Evolutionary conservation across 2,113 vertebrate genomes (phyloP), one percentile per base, ranked within the genome.

Genomic region (Phyllostomus hastatus): DNA sequence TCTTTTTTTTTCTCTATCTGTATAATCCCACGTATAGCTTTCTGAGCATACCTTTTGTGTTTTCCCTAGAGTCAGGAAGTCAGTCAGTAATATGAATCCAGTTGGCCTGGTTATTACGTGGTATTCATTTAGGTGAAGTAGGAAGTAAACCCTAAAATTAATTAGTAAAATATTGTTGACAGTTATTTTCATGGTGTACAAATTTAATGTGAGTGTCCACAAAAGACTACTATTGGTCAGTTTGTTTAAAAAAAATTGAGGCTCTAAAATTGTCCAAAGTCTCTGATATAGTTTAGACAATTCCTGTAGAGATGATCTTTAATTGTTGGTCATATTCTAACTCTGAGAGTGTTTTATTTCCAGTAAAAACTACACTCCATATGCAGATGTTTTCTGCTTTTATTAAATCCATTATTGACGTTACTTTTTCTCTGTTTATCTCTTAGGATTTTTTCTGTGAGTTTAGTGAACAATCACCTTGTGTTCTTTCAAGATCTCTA

Each of bases 391-490:
- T 84, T 80, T 64, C 7, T 33, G 5, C 14, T 96, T 75, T 75
- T 94, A 35, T 76, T 83, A 91, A 91, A 54, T 84, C 16, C 95
- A 4, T 90, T 94, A 95, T 75, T 97, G 88, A 95, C n/a, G 28
- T 66, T 59, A 57, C 9, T 81, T 92, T 16, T 96, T 87, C 46
- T 54, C 43, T 81, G 2, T 97, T 84, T 95, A 26, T 96, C 57
- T 90, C 15, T 92, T 90, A 99, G 99, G 99, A 99, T 96, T 99
- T 99, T 97, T 99, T 99, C 98, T 99, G 99, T 99, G 99, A 99
- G 97, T 99, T 99, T 98, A 99, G 99, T 97, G 99, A 99, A 95
- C 99, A 99, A 50, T 99, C 99, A 46, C 99, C 99, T 1, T 99
- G 99, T 98, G 99, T 99, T 93, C 99, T 99, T 91, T 99, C 99